Percentiles rank a stretch among this genome's conserved stretches.
Conservation (phyloP, 35 echinoderm and acorn worm genomes). For the Diadema setosum region DNA sequence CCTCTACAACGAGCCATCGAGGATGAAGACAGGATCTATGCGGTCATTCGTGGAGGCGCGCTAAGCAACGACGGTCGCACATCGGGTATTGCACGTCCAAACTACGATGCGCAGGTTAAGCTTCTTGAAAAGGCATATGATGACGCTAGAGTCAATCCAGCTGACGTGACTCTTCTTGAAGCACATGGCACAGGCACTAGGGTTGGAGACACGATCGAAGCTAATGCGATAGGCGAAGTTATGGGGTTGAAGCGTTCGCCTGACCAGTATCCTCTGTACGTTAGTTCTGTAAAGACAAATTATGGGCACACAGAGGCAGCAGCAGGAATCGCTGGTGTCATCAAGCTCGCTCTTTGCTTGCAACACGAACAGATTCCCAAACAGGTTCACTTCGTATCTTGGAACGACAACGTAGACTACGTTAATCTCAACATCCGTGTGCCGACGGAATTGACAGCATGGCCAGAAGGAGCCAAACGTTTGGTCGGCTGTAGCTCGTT, state of each 20-base stretch:
- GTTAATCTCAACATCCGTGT: constrained; percentile 67
- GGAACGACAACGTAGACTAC: constrained; percentile 85
- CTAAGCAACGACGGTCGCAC: constrained; percentile 85
- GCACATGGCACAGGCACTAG: constrained; percentile 92
- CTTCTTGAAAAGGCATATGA: constrained; percentile 81
- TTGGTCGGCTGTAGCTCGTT: constrained; percentile 87
- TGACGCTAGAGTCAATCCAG: constrained; percentile 26
- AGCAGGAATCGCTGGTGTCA: constrained; percentile 78
- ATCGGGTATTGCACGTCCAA: constrained; percentile 89
- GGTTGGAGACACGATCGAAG: constrained; percentile 87
- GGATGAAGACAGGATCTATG: constrained; percentile 88
- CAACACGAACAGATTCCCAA: constrained; percentile 85
- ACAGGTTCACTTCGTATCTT: constrained; percentile 84
- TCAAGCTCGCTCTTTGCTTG: constrained; percentile 78
- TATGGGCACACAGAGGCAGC: constrained; percentile 88
- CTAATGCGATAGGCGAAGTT: constrained; percentile 84
- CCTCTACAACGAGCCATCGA: constrained; percentile 78
- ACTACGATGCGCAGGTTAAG: constrained; percentile 77
- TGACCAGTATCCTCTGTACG: constrained; percentile 76
- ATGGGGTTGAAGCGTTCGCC: constrained; percentile 53
- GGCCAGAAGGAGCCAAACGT: constrained; percentile 80
- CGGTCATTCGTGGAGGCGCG: constrained; percentile 85
- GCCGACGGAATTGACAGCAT: constrained; percentile 75
- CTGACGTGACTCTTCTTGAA: constrained; percentile 80
- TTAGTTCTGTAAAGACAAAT: constrained; percentile 91